A percentile compares a stretch with the other conserved stretches of the same genome.
Evolutionary conservation across 2,888 invertebrate species (phyloP).

Genomic region (Agriopis aurantiaria): DNA sequence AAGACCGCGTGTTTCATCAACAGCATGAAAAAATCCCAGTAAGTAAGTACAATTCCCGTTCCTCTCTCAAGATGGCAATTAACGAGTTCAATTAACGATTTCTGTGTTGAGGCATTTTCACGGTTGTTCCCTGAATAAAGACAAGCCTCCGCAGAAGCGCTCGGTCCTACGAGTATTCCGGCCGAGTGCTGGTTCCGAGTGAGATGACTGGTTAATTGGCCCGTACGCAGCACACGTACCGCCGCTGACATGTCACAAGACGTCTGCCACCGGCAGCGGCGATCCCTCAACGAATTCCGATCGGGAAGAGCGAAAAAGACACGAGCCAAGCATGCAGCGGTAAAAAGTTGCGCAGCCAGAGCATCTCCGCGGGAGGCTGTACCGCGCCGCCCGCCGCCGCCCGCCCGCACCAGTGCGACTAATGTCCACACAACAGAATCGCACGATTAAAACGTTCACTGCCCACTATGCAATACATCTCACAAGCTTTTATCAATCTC

Average conservation of each 20-base stretch:
- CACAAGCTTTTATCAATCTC: constrained; percentile 56
- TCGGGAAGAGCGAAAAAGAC: constrained; percentile 85
- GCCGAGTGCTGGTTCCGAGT: constrained; percentile 62
- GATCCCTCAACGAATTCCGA: constrained; percentile 84
- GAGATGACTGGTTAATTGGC: constrained; percentile 81
- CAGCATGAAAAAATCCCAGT: constrained; percentile 45
- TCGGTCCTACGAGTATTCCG: constrained; percentile 64
- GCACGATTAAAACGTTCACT: constrained; percentile 67
- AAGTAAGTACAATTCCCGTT: constrained; percentile 55
- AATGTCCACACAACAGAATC: constrained; percentile 63
- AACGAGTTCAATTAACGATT: constrained; percentile 69
- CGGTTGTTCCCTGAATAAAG: constrained; percentile 78
- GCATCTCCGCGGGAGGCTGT: constrained; percentile 77
- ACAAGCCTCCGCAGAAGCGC: constrained; percentile 66
- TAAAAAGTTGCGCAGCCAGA: constrained; percentile 79
- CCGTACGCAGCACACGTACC: constrained; percentile 82
- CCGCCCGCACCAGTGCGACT: constrained; percentile 50
- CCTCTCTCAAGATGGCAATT: constrained; percentile 58
- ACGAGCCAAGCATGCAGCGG: constrained; percentile 80
- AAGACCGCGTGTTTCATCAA: constrained; percentile 44
- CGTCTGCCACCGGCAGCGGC: constrained; percentile 85
- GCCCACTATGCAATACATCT: constrained; percentile 54
- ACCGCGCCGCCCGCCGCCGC: constrained; percentile 53
- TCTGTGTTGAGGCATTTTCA: constrained; percentile 68
- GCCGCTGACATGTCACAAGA: constrained; percentile 82